Percentiles rank a stretch among this genome's conserved stretches.
Evolutionary conservation across 2,113 vertebrate genomes (phyloP).

Genomic region (Dermatemys mawii): DNA sequence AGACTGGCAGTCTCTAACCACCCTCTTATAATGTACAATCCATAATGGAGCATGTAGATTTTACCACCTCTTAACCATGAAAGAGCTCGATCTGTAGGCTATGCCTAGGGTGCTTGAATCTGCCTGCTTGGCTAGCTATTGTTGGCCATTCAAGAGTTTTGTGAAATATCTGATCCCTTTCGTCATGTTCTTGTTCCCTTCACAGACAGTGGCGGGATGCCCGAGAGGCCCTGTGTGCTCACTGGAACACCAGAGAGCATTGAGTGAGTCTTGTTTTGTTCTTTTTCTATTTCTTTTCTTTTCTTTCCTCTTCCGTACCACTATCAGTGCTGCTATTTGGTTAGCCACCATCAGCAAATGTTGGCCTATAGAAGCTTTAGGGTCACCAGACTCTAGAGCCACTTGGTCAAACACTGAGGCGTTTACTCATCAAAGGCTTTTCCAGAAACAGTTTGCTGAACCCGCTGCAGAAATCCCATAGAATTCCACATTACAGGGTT

Average conservation of each 20-base stretch:
- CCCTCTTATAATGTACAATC: background rate
- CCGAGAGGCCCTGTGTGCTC: slow-evolving; percentile 95
- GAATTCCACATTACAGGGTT: slow-evolving; percentile 51
- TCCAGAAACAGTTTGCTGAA: slow-evolving; percentile 26
- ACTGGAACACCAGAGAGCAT: slow-evolving; percentile 97
- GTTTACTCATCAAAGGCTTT: slow-evolving; percentile 27
- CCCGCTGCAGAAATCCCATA: slow-evolving; percentile 22
- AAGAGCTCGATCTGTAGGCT: background rate
- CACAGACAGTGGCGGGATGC: slow-evolving; percentile 96
- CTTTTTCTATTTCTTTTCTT: slow-evolving; percentile 66
- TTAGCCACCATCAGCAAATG: slow-evolving; percentile 39
- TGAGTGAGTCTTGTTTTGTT: slow-evolving; percentile 88
- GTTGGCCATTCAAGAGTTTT: background rate
- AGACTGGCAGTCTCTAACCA: background rate
- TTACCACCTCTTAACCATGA: background rate
- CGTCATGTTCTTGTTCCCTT: slow-evolving; percentile 66
- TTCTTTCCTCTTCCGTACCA: slow-evolving; percentile 70
- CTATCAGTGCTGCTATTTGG: slow-evolving; percentile 53
- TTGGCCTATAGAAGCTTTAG: slow-evolving; percentile 48
- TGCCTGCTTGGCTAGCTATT: background rate
- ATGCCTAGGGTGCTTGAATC: background rate
- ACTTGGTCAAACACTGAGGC: slow-evolving; percentile 57
- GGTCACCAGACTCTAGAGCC: slow-evolving; percentile 52
- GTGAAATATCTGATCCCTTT: slow-evolving; percentile 38
- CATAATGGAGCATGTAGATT: background rate